Conservation (phyloP, 23 tunicate species). For the Clavelina lepadiformis region DNA sequence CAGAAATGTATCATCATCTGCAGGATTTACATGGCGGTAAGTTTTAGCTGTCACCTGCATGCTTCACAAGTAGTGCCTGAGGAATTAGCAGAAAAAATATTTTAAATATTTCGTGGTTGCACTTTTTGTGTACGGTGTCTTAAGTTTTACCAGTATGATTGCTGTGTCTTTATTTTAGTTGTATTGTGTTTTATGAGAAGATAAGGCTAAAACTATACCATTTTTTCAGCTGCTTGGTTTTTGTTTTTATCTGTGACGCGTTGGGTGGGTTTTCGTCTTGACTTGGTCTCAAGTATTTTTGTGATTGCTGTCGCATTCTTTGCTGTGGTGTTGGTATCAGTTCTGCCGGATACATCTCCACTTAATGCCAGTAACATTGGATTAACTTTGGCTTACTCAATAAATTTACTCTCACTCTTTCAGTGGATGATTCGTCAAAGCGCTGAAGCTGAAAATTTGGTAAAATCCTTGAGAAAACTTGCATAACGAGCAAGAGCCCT, state of each 20-base stretch:
- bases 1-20: slow-evolving; percentile 31
- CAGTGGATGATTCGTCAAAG: slow-evolving; percentile 81
- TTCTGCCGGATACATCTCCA: slow-evolving; percentile 3
- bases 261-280: slow-evolving; percentile 79
- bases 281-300: slow-evolving; percentile 46
- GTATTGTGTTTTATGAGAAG: not conserved
- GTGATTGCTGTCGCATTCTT: slow-evolving; percentile 39
- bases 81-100: not conserved
- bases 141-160: not conserved
- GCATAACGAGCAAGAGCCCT: too few relatives aligned
- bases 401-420: slow-evolving; percentile 53
- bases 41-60: slow-evolving; percentile 4
- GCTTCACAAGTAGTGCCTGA: not conserved
- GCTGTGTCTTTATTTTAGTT: not conserved
- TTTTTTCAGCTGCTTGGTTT: slow-evolving; percentile 6
- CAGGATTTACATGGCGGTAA: slow-evolving; percentile 89
- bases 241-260: not conserved
- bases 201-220: not conserved
- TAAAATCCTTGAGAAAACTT: too few relatives aligned
- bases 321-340: not conserved
- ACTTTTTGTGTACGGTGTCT: not conserved
- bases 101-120: not conserved
- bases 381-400: slow-evolving; percentile 60
- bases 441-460: slow-evolving; percentile 88
- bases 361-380: slow-evolving; percentile 53